phyloP scores from a whole-genome alignment of 1,140 invertebrate species.

The Sinella curviseta region DNA sequence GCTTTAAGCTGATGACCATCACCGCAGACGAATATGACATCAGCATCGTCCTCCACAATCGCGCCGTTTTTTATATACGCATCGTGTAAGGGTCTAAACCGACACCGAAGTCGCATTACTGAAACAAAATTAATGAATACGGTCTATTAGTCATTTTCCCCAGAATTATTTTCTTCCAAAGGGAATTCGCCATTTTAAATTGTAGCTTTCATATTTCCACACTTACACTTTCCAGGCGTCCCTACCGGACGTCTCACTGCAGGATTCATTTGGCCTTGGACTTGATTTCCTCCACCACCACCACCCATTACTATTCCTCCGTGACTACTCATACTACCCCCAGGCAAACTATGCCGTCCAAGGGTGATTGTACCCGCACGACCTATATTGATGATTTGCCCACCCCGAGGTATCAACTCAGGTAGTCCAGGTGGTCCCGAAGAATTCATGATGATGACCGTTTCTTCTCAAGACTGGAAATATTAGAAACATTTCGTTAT shows the following conservation, averaged over 20 bases:
- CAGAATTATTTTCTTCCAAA: too few relatives aligned
- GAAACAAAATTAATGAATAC: background rate
- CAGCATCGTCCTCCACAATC: conserved; percentile 35
- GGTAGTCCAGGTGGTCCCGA: background rate
- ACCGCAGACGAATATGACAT: conserved; percentile 41
- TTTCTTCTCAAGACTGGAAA: too few relatives aligned
- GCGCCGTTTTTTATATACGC: conserved; percentile 29
- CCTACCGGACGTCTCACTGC: too few relatives aligned
- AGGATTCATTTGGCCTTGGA: too few relatives aligned
- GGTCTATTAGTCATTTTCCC: background rate
- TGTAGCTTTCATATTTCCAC: background rate
- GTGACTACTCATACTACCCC: background rate
- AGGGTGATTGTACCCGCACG: background rate
- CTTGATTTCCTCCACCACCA: background rate
- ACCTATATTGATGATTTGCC: background rate
- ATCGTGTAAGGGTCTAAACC: conserved; percentile 40
- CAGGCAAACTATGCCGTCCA: background rate
- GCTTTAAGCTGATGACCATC: conserved; percentile 33
- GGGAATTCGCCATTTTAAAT: too few relatives aligned
- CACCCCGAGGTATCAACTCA: background rate
- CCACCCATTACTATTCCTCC: background rate
- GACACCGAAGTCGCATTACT: conserved; percentile 44
- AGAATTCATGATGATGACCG: background rate
- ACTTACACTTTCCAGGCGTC: background rate
- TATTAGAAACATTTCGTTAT: too few relatives aligned